Evolutionary conservation across 1,140 invertebrate genomes (phyloP), one percentile per base, ranked within the genome.

Genomic region (Pseudomyrmex pallidus): DNA sequence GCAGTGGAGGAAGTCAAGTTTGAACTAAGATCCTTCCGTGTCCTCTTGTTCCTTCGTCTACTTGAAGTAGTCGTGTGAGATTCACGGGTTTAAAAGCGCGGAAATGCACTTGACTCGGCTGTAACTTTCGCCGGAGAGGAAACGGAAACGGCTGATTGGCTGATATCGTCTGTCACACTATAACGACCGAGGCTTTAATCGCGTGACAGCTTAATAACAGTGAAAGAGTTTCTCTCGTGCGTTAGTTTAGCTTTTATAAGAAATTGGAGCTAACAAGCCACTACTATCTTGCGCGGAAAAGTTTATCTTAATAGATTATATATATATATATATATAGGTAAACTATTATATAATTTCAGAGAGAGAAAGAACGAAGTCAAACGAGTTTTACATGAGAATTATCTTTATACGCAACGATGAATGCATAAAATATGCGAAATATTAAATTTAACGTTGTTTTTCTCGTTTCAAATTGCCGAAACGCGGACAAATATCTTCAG

Each of bases 31-130:
- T 77, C 57, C 17, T 62, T 68, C 56, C 54, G 35, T 22, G 44
- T 52, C 61, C 62, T 73, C 22, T 54, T 15, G 35, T 12, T 63
- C 3, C n/a, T 20, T 56, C 44, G n/a, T 57, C 8, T 44, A n/a
- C 61, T 87, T 82, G 77, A 87, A 87, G 35, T 35, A 35, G 35
- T 46, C 64, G 74, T 83, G 85, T 87, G 82, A 83, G 82, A 87
- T 68, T 88, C 59, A 74, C 82, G 76, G 64, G 84, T 76, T 85
- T 85, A 85, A 82, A 85, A 54, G 70, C 63, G 48, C 70, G 74
- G 50, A 85, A 62, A 44, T 63, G 56, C 44, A 44, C 48, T 67
- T n/a, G 52, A 17, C 22, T 74, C 67, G 52, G 13, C 22, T 48
- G 64, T 15, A 68, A 84, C 62, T 80, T 83, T 74, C 50, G 61